phyloP scores from a whole-genome alignment of 2,888 invertebrate genomes.

The Drosophila fulvimacula region DNA sequence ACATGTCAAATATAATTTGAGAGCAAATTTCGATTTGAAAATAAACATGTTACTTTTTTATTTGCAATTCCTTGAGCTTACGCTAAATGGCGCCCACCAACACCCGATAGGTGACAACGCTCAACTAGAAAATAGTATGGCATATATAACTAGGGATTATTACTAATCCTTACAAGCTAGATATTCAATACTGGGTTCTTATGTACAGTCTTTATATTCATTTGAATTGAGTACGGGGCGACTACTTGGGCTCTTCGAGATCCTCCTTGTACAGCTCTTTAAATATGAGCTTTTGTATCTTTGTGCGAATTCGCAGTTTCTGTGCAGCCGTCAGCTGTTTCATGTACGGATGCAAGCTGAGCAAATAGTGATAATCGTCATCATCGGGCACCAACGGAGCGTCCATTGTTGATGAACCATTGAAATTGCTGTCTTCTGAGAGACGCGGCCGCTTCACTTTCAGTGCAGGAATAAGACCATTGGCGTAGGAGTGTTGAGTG shows the following conservation, averaged over 20 bases:
- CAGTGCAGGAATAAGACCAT: constrained; percentile 82
- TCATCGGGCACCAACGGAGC: constrained; percentile 82
- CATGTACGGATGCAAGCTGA: constrained; percentile 85
- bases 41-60: constrained; percentile 26
- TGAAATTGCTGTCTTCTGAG: constrained; percentile 83
- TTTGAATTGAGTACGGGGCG: constrained; percentile 16
- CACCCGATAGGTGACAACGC: constrained; percentile 48
- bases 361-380: constrained; percentile 84
- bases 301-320: constrained; percentile 84
- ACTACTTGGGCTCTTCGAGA: constrained; percentile 83
- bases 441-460: constrained; percentile 83
- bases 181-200: constrained; percentile 33
- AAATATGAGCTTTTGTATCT: constrained; percentile 85
- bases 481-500: constrained; percentile 81
- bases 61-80: constrained; percentile 64
- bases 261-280: constrained; percentile 85
- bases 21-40: background rate
- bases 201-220: constrained; percentile 71
- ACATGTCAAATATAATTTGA: background rate
- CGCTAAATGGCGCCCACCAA: constrained; percentile 60
- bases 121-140: constrained; percentile 76
- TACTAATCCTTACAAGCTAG: constrained; percentile 45
- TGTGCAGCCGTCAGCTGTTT: constrained; percentile 84
- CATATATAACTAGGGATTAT: constrained; percentile 58
- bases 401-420: constrained; percentile 84